Base-by-base conservation (phyloP, 2,113 vertebrate genomes). In the Corythoichthys haematopterus region DNA sequence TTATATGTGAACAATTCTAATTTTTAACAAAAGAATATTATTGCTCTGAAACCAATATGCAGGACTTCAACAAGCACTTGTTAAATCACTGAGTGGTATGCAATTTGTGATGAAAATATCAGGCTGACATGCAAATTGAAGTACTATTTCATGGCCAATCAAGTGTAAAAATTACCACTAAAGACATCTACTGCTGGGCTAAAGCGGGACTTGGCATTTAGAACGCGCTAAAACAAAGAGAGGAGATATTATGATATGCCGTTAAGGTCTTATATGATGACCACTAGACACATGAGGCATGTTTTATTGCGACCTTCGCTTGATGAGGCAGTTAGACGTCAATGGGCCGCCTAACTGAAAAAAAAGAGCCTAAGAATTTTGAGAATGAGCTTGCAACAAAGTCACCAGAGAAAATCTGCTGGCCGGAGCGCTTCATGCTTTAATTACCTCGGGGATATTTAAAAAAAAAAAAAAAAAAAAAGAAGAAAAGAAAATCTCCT, bases 331-430 rank as follows among this genome's bases (percentile, higher is more conserved):
- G 13, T 71, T 47, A 63, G 36, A 66, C n/a, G 16, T 62, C 52
- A 78, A 68, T 45, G 60, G 38, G 36, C 64, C 46, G 57, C 33
- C 58, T 1, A 33, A 48, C 8, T 6, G 52, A 51, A 70, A 69
- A n/a, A 62, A n/a, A 62, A 76, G 59, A 70, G 66, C 64, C 70
- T 36, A 68, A 62, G 40, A 7, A 10, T n/a, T 75, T 69, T 70
- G 51, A 59, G 50, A 80, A 66, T 14, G 28, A 75, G 66, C 33
- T 11, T 0, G 58, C 68, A 65, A 64, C 74, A 74, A 79, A 69
- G 61, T 15, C 43, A 70, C 36, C 15, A 38, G 11, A 71, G 70
- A 71, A 69, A 76, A 70, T 38, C 67, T 65, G 53, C 56, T 71
- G 48, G 68, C 57, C 46, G 36, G 14, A 71, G 64, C 28, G n/a